Evolutionary conservation across 2,888 invertebrate genomes (phyloP), one percentile per base, ranked within the genome.

Genomic region (Bhutanitis thaidina): DNA sequence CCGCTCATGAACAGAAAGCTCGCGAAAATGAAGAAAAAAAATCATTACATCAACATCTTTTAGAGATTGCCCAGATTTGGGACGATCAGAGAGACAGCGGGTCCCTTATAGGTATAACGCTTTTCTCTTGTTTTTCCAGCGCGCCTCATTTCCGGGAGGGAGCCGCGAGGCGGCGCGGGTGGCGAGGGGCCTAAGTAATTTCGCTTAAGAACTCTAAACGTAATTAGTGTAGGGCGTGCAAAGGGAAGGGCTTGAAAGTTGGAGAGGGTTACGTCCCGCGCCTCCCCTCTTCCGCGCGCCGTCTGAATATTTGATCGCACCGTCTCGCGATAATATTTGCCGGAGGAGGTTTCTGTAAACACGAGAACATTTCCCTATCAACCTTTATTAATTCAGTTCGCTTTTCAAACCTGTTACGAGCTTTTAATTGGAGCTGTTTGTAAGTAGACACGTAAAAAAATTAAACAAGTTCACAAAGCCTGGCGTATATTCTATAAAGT

Each of bases 131-230:
- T 89, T 88, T 85, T 89, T 85, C 83, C 80, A 85, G 78, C 80
- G 87, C 80, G 84, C 83, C 88, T 87, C 86, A 84, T 87, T 87
- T 88, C 87, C 87, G 86, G 87, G 73, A 74, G 84, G 81, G 80
- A 80, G 78, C 67, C 72, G 78, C 71, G 74, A 58, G 74, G 74
- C 63, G 75, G 77, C 71, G 76, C 79, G 87, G 81, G 87, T 77
- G 80, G 82, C 74, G 72, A 82, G 88, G 87, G 91, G 91, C 88
- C 91, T 91, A 91, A 91, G 91, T 91, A 92, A 92, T 92, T 91
- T 91, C 90, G 90, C 90, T 91, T 91, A 91, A 91, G 91, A 91
- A 91, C 91, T 90, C 91, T 91, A 91, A 92, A 92, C 91, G 91
- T 92, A 92, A 92, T 92, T 92, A 92, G 91, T 91, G 91, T 87